Base-by-base conservation (phyloP, 2,113 vertebrate species). In the Hyaena hyaena region DNA sequence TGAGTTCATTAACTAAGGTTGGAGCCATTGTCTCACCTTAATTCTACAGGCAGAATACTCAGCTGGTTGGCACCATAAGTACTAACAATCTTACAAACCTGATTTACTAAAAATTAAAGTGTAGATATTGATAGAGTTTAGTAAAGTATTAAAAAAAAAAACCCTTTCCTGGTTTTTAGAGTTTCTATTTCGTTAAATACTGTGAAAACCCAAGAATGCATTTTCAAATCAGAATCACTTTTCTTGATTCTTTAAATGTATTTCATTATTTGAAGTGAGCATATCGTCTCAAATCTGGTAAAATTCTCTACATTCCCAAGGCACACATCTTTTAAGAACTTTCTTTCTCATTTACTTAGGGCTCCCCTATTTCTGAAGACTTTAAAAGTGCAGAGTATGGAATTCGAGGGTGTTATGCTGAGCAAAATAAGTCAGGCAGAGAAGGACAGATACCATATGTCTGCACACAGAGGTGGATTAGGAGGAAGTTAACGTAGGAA, bases 91-190 rank as follows among this genome's bases (percentile, higher is more conserved):
- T 55, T 45, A 10, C n/a, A 90, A 74, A 87, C 4, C 35, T 82
- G 24, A 82, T 61, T 91, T 91, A 87, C 31, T 73, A 50, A 77
- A 96, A 84, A 81, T 74, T 48, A 66, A 94, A 65, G 74, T 58
- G 66, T 65, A 94, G 50, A 24, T 73, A 65, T 65, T 80, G 28
- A 45, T 84, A 69, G 71, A 66, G 45, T 81, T 65, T 63, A 28
- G 9, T 93, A 61, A 65, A 93, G 66, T 58, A 31, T 55, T 87
- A 7, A 31, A 79, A 81, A 50, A 77, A 43, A 10, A 63, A 81
- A 39, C 39, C 0, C 73, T 1, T 68, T 77, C 31, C 65, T 85
- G 21, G 26, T 84, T 84, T 71, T 2, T 91, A 15, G 61, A 85
- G 50, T 91, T 69, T 85, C n/a, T 45, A 0, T 94, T 68, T 35